These are phyloP conservation scores for Luperina testacea DNA, from an alignment of 2,888 invertebrate genomes.

Conservation along the genomic window DNA sequence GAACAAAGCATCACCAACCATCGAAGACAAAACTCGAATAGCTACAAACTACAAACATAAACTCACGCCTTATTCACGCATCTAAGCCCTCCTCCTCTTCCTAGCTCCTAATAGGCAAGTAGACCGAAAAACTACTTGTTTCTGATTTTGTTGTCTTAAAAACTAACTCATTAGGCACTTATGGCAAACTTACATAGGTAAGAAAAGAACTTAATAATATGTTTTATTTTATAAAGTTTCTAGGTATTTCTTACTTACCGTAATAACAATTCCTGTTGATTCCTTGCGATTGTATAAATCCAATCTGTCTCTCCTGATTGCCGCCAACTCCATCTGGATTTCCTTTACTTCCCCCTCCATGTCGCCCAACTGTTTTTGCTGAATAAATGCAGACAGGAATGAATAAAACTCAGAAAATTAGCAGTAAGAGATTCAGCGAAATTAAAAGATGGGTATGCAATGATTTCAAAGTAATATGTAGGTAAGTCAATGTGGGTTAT, in stretches of 20 bases:
- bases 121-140: background rate
- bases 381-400: conserved; percentile 10
- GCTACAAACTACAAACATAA: background rate
- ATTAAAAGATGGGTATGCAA: background rate
- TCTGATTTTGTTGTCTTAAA: background rate
- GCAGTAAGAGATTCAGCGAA: background rate
- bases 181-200: background rate
- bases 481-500: no score
- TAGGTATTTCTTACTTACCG: conserved; percentile 19
- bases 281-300: conserved; percentile 67
- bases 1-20: background rate
- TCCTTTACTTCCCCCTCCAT: conserved; percentile 86
- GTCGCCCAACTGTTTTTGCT: conserved; percentile 85
- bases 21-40: background rate
- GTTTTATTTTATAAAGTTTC: background rate
- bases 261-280: conserved; percentile 15
- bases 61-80: background rate
- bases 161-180: background rate
- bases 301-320: conserved; percentile 77
- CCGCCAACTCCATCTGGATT: conserved; percentile 83
- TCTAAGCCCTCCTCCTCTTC: background rate
- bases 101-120: background rate
- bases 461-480: no score
- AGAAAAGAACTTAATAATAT: background rate
- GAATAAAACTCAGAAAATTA: background rate